These are phyloP conservation scores for Pogonus chalceus DNA, from an alignment of 1,140 invertebrate genomes.

Conservation along the genomic window DNA sequence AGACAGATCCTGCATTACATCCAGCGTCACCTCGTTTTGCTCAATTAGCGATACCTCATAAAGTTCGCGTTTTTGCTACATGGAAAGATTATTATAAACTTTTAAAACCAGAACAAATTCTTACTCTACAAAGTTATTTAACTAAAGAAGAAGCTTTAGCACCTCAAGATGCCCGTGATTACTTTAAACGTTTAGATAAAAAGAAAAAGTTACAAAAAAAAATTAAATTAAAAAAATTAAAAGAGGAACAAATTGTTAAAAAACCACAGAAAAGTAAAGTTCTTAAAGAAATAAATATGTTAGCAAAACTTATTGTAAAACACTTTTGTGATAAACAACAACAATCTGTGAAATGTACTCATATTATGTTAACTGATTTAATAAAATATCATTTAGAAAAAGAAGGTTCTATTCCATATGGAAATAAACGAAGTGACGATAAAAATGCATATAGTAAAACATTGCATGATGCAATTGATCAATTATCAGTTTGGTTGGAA, in stretches of 20 bases:
- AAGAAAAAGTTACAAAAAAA: neutral
- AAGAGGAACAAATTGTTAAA: neutral
- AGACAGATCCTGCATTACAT: neutral
- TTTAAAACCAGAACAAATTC: neutral
- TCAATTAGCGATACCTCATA: neutral
- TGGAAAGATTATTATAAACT: neutral
- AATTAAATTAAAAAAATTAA: neutral
- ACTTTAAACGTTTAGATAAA: neutral
- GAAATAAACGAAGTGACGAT: neutral
- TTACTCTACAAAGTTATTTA: neutral
- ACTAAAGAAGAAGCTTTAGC: neutral
- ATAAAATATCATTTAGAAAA: neutral
- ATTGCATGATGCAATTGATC: neutral
- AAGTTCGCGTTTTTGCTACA: neutral
- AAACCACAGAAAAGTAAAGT: constrained; percentile 1
- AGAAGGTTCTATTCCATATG: neutral
- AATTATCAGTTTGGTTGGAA: neutral
- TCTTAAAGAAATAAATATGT: neutral
- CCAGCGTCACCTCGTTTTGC: neutral
- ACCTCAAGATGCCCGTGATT: neutral
- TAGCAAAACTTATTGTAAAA: neutral
- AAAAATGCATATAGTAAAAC: neutral
- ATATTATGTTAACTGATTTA: neutral
- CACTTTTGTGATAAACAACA: neutral
- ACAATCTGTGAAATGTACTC: neutral